Evolutionary conservation across 2,888 invertebrate species (phyloP), one percentile per base, ranked within the genome.

Genomic region (Callyntrura sp.): DNA sequence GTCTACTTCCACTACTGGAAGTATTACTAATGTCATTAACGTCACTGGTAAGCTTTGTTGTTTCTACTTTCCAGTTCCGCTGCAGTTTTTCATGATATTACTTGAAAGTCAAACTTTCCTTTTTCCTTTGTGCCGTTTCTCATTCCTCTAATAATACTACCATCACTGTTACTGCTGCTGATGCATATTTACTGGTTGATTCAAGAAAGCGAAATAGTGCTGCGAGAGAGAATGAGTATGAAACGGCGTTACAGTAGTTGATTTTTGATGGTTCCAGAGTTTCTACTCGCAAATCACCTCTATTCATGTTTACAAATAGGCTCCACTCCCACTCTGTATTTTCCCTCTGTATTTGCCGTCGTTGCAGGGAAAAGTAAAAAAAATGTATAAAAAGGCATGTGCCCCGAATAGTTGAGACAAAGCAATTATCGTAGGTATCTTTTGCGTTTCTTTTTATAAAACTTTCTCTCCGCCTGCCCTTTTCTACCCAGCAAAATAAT

Each of bases 241-340:
- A 12, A n/a, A 35, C 35, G 35, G 35, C 2, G 35, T 35, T 35
- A 35, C 23, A 73, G 73, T 57, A 78, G 78, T 78, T 57, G 28
- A 55, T 43, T 78, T 35, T 43, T 35, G 78, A 35, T 28, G 57
- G 55, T 55, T 28, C 76, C 78, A 73, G n/a, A n/a, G 73, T 73
- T 73, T 48, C 57, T 78, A 25, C 78, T 55, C 78, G 55, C 78
- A 78, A 78, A 78, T 78, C 57, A 78, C 78, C 55, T 55, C 73
- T 73, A 73, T 73, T 78, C 78, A 78, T 78, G 55, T 78, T 55
- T 78, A 78, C 78, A 78, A 78, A 78, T 57, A 57, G 14, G 25
- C n/a, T n/a, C n/a, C n/a, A 17, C 70, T 70, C 57, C 6, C 35
- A 35, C 35, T 35, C 35, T 35, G 35, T 35, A 6, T 35, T 35